phyloP scores from a whole-genome alignment of 92 coral and sea anemone genomes.

The Heliopora coerulea region DNA sequence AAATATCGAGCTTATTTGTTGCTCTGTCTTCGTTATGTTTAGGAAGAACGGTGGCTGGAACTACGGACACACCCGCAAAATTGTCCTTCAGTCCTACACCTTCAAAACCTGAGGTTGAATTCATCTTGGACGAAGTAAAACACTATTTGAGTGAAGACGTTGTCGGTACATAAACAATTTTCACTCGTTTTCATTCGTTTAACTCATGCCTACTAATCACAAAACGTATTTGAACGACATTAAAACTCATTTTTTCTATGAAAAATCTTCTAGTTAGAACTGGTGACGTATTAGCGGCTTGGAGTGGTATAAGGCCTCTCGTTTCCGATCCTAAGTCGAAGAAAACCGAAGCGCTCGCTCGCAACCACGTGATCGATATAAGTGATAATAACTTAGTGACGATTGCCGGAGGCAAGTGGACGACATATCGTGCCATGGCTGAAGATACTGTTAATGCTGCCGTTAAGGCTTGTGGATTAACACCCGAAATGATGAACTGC shows the following conservation, averaged over 20 bases:
- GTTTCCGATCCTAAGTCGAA: constrained; percentile 87
- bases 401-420: constrained; percentile 99
- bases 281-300: constrained; percentile 92
- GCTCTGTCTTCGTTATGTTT: background rate
- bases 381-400: constrained; percentile 89
- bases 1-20: too few species aligned
- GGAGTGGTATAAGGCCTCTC: constrained; percentile 97
- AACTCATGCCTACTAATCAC: background rate
- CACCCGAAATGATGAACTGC: constrained; percentile 67
- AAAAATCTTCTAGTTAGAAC: constrained; percentile 67
- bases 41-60: constrained; percentile 95
- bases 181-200: background rate
- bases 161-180: constrained; percentile 55
- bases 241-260: background rate
- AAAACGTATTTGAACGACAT: background rate
- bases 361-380: constrained; percentile 91
- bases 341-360: constrained; percentile 87
- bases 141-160: constrained; percentile 86
- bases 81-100: constrained; percentile 75
- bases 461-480: constrained; percentile 71
- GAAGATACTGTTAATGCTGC: constrained; percentile 88
- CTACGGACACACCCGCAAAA: constrained; percentile 88
- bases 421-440: constrained; percentile 96
- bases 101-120: constrained; percentile 86
- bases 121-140: constrained; percentile 83